These are phyloP conservation scores for Metacarcinus magister DNA, from an alignment of 2,888 invertebrate genomes.

Conservation along the genomic window DNA sequence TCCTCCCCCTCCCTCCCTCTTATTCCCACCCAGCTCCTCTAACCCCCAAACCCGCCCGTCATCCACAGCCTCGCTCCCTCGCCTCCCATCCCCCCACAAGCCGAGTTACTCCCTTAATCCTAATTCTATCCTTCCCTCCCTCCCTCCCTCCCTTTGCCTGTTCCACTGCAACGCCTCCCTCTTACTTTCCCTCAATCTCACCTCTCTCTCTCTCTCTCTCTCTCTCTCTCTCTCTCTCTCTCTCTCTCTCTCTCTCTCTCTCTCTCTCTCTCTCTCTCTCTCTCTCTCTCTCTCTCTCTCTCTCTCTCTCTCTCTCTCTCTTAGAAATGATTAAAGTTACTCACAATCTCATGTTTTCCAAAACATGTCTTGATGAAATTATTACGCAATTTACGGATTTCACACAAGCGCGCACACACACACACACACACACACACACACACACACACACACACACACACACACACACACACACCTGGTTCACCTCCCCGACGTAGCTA, in stretches of 20 bases:
- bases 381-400: background rate
- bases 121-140: background rate
- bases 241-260: conserved; percentile 58
- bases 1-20: background rate
- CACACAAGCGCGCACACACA: background rate
- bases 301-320: background rate
- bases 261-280: conserved; percentile 56
- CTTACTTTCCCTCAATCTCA: background rate
- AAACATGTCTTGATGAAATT: background rate
- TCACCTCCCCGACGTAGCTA: background rate
- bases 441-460: conserved; percentile 39
- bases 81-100: background rate
- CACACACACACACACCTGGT: conserved; percentile 40
- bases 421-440: conserved; percentile 31
- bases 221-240: conserved; percentile 50
- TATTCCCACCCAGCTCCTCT: background rate
- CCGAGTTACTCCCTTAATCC: conserved; percentile 27
- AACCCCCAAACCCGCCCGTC: background rate
- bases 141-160: background rate
- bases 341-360: background rate
- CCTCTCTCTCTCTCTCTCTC: conserved; percentile 1
- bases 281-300: background rate
- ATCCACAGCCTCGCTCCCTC: background rate
- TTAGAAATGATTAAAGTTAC: background rate
- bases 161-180: background rate